phyloP scores from a whole-genome alignment of 2,888 invertebrate species.

The Patella depressa region DNA sequence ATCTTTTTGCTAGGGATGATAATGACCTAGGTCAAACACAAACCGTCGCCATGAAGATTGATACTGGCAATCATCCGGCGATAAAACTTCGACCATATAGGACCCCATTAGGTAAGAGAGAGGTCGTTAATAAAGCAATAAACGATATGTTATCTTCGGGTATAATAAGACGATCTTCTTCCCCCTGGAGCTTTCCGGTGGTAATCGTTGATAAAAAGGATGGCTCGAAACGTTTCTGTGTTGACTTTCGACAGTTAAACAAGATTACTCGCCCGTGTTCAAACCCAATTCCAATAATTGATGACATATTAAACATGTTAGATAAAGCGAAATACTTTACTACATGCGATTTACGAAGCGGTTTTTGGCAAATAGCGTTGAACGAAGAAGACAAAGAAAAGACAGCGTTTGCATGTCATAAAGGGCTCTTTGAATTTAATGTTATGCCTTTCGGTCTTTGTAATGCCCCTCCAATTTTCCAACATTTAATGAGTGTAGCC shows the following conservation, averaged over 20 bases:
- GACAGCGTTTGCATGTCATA: slow-evolving; percentile 30
- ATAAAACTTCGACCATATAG: too few relatives aligned
- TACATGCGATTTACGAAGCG: slow-evolving; percentile 25
- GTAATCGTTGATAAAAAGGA: too few relatives aligned
- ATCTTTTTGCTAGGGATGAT: slow-evolving; percentile 32
- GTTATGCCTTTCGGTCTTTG: slow-evolving; percentile 33
- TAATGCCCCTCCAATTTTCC: slow-evolving; percentile 31
- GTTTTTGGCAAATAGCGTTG: slow-evolving; percentile 36
- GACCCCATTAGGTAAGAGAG: too few relatives aligned
- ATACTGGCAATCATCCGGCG: too few relatives aligned
- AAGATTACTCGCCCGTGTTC: slow-evolving; percentile 27
- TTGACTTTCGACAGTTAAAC: too few relatives aligned
- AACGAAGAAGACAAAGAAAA: slow-evolving; percentile 34
- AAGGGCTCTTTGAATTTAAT: slow-evolving; percentile 33
- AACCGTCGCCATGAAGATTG: too few relatives aligned
- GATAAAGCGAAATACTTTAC: slow-evolving; percentile 30
- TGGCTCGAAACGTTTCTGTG: too few relatives aligned
- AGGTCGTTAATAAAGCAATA: too few relatives aligned
- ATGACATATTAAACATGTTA: slow-evolving; percentile 32
- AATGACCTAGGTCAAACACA: slow-evolving; percentile 26
- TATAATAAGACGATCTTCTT: too few relatives aligned
- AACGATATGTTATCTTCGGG: too few relatives aligned
- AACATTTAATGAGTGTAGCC: slow-evolving; percentile 30
- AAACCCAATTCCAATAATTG: slow-evolving; percentile 31
- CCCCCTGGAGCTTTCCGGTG: too few relatives aligned